These are phyloP conservation scores for Meghimatium bilineatum DNA, from an alignment of 2,888 invertebrate species.

Conservation along the genomic window DNA sequence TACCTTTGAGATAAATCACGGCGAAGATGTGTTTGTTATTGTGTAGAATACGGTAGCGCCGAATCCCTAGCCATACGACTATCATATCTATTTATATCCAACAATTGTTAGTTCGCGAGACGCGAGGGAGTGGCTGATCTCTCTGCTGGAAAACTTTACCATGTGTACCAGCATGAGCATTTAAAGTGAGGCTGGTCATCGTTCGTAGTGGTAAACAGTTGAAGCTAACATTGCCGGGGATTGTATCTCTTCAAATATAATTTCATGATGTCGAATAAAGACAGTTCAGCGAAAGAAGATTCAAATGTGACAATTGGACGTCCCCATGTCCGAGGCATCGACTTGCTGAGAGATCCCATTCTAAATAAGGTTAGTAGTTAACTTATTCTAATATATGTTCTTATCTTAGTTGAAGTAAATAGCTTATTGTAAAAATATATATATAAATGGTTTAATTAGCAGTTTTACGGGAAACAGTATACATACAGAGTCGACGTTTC, in stretches of 20 bases:
- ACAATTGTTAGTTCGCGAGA: neutral
- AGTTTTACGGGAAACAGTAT: too few relatives aligned
- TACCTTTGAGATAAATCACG: too few relatives aligned
- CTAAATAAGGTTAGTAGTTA: conserved; percentile 77
- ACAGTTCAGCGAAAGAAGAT: conserved; percentile 30
- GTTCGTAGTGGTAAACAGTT: neutral
- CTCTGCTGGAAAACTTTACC: neutral
- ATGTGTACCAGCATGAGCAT: neutral
- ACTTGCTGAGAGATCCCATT: conserved; percentile 77
- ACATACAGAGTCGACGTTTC: too few relatives aligned
- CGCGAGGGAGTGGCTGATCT: neutral
- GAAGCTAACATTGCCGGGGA: neutral
- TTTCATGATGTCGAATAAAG: conserved; percentile 7
- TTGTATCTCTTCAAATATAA: neutral
- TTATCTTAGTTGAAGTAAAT: too few relatives aligned
- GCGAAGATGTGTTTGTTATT: too few relatives aligned
- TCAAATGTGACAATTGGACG: conserved; percentile 56
- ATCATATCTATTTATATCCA: neutral
- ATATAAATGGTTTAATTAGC: too few relatives aligned
- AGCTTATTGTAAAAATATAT: too few relatives aligned
- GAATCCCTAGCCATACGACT: neutral
- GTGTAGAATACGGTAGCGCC: neutral
- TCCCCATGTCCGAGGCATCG: conserved; percentile 75
- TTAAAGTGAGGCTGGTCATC: neutral
- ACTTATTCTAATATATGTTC: too few relatives aligned